phyloP scores from a whole-genome alignment of 2,113 vertebrate species.

The Scomber japonicus region DNA sequence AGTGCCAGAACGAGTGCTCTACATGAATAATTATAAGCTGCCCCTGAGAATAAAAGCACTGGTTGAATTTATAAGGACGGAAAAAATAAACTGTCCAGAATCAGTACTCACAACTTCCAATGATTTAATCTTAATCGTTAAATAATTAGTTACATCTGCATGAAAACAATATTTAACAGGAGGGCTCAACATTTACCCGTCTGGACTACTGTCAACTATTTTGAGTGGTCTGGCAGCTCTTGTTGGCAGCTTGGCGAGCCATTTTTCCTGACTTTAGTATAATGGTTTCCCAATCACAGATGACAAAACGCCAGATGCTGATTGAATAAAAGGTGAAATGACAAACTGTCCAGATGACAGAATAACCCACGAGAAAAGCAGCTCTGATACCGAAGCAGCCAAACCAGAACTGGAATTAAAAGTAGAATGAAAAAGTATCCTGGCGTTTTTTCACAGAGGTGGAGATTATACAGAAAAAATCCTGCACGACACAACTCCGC shows the following conservation, averaged over 20 bases:
- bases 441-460: not conserved
- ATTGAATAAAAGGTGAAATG: not conserved
- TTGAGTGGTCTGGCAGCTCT: not conserved
- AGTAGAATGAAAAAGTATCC: not conserved
- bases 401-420: not conserved
- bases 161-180: not conserved
- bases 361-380: slow-evolving; percentile 18
- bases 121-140: too few relatives aligned
- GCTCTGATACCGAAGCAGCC: not conserved
- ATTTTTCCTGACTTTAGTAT: not conserved
- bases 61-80: not conserved
- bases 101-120: too few relatives aligned
- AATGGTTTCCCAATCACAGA: not conserved
- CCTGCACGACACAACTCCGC: not conserved
- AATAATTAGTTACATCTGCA: too few relatives aligned
- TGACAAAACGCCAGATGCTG: slow-evolving; percentile 4
- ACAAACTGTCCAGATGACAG: not conserved
- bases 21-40: not conserved
- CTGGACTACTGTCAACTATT: not conserved
- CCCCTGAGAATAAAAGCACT: too few relatives aligned
- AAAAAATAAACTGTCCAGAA: not conserved
- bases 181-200: not conserved
- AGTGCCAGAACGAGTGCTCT: not conserved
- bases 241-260: not conserved
- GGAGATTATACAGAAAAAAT: not conserved